Conservation (phyloP, 1,140 invertebrate species). For the Octopus sinensis region DNA sequence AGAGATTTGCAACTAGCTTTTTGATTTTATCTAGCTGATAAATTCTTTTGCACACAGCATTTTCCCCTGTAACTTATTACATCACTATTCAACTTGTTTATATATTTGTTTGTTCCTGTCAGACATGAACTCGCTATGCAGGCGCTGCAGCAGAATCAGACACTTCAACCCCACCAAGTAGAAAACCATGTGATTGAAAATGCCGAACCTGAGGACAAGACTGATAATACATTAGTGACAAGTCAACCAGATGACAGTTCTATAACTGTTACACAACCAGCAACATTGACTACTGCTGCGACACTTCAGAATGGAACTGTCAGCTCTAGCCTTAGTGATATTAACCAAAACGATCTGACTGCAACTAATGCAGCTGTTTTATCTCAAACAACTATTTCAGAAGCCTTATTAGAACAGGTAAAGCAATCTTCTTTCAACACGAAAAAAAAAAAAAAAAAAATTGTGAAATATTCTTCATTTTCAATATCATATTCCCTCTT, state of each 20-base stretch:
- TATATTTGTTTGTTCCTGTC: conserved; percentile 3
- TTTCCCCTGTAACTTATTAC: neutral
- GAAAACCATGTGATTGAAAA: conserved; percentile 31
- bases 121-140: conserved; percentile 62
- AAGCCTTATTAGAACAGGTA: neutral
- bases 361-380: neutral
- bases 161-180: conserved; percentile 18
- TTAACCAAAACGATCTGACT: neutral
- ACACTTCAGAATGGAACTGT: conserved; percentile 29
- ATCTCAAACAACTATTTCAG: neutral
- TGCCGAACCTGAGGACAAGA: conserved; percentile 28
- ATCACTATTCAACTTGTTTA: neutral
- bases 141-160: conserved; percentile 40
- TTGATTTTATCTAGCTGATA: too few species aligned
- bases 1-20: too few species aligned
- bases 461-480: neutral
- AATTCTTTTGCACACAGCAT: too few species aligned
- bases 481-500: neutral
- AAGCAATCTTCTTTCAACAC: neutral
- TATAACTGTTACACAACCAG: conserved; percentile 22
- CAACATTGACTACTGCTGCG: conserved; percentile 24
- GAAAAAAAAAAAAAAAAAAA: too few species aligned
- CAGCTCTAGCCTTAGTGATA: neutral
- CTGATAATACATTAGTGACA: conserved; percentile 25
- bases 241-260: conserved; percentile 16